These are phyloP conservation scores for Phyllostomus discolor DNA, from an alignment of 2,113 vertebrate species.

Conservation along the genomic window DNA sequence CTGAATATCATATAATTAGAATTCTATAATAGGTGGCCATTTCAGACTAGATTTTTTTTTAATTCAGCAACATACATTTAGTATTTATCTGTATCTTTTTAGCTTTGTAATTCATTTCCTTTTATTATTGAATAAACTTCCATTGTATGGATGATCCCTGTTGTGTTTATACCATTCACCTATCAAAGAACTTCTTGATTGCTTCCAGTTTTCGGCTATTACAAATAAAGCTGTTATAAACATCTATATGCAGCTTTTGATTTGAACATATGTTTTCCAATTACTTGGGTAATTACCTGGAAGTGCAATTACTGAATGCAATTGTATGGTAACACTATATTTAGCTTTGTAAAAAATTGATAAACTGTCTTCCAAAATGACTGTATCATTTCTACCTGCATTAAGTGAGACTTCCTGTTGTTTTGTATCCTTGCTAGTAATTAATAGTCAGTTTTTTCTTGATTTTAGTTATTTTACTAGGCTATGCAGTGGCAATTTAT, in stretches of 20 bases:
- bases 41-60: neutral
- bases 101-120: neutral
- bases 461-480: neutral
- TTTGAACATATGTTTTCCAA: neutral
- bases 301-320: neutral
- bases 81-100: neutral
- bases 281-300: neutral
- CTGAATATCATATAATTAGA: neutral
- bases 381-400: neutral
- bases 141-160: neutral
- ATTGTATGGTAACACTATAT: neutral
- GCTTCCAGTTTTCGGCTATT: neutral
- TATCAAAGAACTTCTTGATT: neutral
- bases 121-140: neutral
- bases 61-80: neutral
- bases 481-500: neutral
- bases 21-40: neutral
- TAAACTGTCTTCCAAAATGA: neutral
- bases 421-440: neutral
- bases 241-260: too few relatives aligned
- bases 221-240: neutral
- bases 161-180: neutral
- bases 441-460: neutral
- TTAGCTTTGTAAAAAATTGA: neutral
- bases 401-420: neutral